Evolutionary conservation across 1,140 invertebrate species (phyloP).

Genomic region (Araneus ventricosus): DNA sequence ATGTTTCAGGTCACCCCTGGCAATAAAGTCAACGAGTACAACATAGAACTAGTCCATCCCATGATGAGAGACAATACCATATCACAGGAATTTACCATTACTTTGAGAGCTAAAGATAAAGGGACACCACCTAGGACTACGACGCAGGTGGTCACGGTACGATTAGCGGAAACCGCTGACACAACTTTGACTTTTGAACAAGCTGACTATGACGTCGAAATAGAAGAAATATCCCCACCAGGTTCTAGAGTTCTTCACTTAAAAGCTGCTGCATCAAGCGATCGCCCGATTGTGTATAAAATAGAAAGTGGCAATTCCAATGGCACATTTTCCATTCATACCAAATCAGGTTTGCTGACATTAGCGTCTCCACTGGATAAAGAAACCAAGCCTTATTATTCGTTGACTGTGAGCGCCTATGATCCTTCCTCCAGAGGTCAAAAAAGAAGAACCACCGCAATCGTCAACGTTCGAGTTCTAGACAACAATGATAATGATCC

Average conservation of each 20-base stretch:
- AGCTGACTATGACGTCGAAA: slow-evolving; percentile 91
- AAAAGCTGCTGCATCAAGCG: slow-evolving; percentile 37
- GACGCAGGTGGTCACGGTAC: slow-evolving; percentile 79
- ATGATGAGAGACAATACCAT: slow-evolving; percentile 78
- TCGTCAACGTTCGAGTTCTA: slow-evolving; percentile 91
- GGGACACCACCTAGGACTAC: slow-evolving; percentile 86
- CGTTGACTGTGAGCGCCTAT: slow-evolving; percentile 93
- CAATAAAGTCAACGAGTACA: slow-evolving; percentile 79
- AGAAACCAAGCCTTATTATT: slow-evolving; percentile 92
- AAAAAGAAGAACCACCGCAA: slow-evolving; percentile 87
- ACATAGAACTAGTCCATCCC: slow-evolving; percentile 80
- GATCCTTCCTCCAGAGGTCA: slow-evolving; percentile 85
- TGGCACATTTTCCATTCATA: slow-evolving; percentile 91
- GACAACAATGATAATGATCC: slow-evolving; percentile 97
- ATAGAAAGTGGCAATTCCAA: slow-evolving; percentile 96
- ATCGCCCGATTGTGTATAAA: slow-evolving; percentile 86
- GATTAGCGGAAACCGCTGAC: slow-evolving; percentile 90
- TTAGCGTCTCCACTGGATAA: slow-evolving; percentile 91
- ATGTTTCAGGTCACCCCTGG: slow-evolving; percentile 87
- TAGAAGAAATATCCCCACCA: slow-evolving; percentile 91
- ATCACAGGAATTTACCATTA: slow-evolving; percentile 91
- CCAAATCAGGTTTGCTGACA: slow-evolving; percentile 93
- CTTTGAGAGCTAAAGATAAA: slow-evolving; percentile 89
- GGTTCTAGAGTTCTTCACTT: slow-evolving; percentile 68
- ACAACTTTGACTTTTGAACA: slow-evolving; percentile 88